phyloP scores from a whole-genome alignment of 1,140 invertebrate genomes.

The Drosophila sproati region DNA sequence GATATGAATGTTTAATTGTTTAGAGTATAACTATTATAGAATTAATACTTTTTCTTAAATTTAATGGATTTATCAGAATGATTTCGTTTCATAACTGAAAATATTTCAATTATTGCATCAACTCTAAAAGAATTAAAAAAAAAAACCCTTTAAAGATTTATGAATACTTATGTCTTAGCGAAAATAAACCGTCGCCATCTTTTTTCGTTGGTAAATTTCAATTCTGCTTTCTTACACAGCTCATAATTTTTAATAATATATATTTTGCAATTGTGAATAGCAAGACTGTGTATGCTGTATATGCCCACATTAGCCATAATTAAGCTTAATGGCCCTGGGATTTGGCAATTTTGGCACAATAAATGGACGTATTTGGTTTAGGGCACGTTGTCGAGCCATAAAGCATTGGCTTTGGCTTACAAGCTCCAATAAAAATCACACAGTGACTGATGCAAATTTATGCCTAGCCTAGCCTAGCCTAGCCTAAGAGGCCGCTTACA shows the following conservation, averaged over 20 bases:
- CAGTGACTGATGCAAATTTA: slow-evolving; percentile 78
- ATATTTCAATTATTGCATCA: not conserved
- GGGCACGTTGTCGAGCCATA: slow-evolving; percentile 54
- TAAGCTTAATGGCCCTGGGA: slow-evolving; percentile 77
- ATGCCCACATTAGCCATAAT: slow-evolving; percentile 64
- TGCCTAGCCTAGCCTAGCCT: slow-evolving; percentile 42
- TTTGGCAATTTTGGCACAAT: slow-evolving; percentile 73
- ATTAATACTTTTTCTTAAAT: not conserved
- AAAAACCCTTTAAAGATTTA: not conserved
- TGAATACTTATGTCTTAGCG: not conserved
- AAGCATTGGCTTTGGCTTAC: slow-evolving; percentile 65
- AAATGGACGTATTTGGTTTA: slow-evolving; percentile 51
- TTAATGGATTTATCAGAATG: not conserved
- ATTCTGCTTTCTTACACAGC: not conserved
- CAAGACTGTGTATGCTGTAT: not conserved
- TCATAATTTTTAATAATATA: not conserved
- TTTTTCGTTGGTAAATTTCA: not conserved
- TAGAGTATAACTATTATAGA: too few relatives aligned
- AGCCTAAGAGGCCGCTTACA: slow-evolving; percentile 70
- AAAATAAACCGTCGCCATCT: not conserved
- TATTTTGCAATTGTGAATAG: not conserved
- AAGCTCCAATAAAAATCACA: slow-evolving; percentile 59
- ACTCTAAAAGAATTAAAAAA: not conserved
- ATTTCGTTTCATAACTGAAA: not conserved
- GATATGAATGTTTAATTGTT: too few relatives aligned